A percentile compares a stretch with the other conserved stretches of the same genome.
These are phyloP conservation scores for Psittacus erithacus DNA, from an alignment of 2,113 vertebrate species.

Conservation along the genomic window DNA sequence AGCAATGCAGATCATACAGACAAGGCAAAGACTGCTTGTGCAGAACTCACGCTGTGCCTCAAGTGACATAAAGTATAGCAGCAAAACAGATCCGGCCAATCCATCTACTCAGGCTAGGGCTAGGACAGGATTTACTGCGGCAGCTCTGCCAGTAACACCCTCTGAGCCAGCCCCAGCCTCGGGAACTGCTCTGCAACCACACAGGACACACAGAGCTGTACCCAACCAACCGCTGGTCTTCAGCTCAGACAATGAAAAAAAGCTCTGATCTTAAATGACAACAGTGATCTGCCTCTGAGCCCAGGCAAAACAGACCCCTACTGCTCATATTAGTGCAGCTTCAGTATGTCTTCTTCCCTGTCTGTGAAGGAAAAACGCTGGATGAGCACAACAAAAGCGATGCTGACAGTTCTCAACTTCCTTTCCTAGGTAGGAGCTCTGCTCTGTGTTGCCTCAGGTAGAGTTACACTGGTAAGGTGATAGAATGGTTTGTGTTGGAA, in stretches of 20 bases:
- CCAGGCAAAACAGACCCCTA: not conserved
- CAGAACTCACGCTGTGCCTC: not conserved
- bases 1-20: not conserved
- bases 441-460: not conserved
- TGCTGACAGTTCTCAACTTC: not conserved
- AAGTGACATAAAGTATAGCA: not conserved
- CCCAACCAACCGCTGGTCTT: not conserved
- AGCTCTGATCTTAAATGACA: not conserved
- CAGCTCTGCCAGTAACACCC: not conserved
- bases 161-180: not conserved
- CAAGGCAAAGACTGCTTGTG: too few species aligned
- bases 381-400: not conserved
- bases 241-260: not conserved
- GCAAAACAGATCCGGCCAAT: not conserved
- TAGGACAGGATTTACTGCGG: not conserved
- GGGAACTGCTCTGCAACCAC: not conserved
- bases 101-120: too few species aligned
- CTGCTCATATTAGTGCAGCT: not conserved
- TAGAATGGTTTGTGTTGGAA: not conserved
- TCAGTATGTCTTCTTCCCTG: not conserved
- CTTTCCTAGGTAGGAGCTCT: not conserved
- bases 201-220: not conserved
- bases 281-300: not conserved
- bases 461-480: not conserved
- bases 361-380: not conserved